Base-by-base conservation (phyloP, 2,888 invertebrate species). In the Drosophila austrosaltans region DNA sequence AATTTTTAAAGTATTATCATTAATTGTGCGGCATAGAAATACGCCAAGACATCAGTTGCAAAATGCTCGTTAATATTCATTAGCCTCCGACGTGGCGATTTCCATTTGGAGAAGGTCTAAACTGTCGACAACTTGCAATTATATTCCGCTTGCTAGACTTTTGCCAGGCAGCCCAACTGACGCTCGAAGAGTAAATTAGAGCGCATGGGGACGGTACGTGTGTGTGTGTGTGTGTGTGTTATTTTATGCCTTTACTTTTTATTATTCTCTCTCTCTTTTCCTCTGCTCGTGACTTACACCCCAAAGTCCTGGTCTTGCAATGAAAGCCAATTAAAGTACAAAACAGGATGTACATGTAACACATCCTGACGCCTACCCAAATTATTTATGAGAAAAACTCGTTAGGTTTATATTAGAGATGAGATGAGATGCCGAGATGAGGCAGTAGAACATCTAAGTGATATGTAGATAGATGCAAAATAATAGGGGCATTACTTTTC, bases 1-100 rank as follows among this genome's bases (percentile, higher is more conserved):
- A 83, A 82, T 81, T 78, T 57, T 81, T 79, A 84, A 83, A 83
- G 83, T 85, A 83, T 87, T 80, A 83, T 82, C 80, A 81, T 84
- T 87, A 85, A 85, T 83, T 82, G 82, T 59, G 66, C 56, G 25
- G 63, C 54, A 40, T 39, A 30, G 57, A 57, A 57, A 57, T 16
- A 16, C 57, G 57, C 57, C 57, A 57, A 36, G 39, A 39, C 36
- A 36, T 57, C 57, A 22, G 57, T 39, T 39, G 57, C 36, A 57
- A 57, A 57, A 39, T 39, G 57, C 42, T 56, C 44, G 64, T 28
- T 39, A 42, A 28, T 42, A 42, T 40, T 42, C 30, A 40, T 56
- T 57, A 54, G 64, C 42, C 30, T 53, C 25, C 25, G 25, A 54
- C 40, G 39, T 40, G 39, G 63, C 48, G 32, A 32, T 44, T 10